Evolutionary conservation across 2,797 vertebrate genomes (phyloP).

Genomic region (Takifugu rubripes): DNA sequence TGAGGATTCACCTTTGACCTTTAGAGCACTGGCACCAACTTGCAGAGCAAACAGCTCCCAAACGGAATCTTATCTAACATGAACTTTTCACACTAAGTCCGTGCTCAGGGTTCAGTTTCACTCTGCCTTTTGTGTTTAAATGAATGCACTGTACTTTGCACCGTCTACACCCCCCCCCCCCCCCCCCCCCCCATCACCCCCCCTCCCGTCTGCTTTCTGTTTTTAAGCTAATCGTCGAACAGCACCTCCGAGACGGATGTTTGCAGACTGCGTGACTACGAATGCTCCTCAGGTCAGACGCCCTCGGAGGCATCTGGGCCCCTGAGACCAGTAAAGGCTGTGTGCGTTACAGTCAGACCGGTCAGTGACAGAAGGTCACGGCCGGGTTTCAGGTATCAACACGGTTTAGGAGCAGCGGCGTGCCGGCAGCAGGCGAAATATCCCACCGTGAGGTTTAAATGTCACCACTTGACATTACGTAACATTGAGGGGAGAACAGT

Average conservation of each 20-base stretch:
- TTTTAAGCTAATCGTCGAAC: background rate
- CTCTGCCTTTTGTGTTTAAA: conserved; percentile 14
- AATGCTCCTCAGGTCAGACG: conserved; percentile 12
- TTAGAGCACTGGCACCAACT: conserved; percentile 38
- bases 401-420: conserved; percentile 51
- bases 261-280: background rate
- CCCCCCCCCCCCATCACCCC: no score
- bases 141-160: background rate
- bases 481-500: conserved; percentile 17
- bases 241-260: conserved; percentile 1
- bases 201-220: conserved; percentile 8
- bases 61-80: no score
- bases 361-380: conserved; percentile 58
- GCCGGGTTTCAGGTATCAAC: conserved; percentile 66
- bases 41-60: no score
- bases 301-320: conserved; percentile 45
- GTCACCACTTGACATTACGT: conserved; percentile 61
- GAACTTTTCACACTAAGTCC: conserved; percentile 8
- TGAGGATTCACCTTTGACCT: conserved; percentile 62
- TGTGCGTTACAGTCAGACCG: conserved; percentile 45
- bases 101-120: background rate
- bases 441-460: conserved; percentile 59
- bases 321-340: conserved; percentile 38
- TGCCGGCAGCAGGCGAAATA: conserved; percentile 49
- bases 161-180: no score